Evolutionary conservation across 2,113 vertebrate genomes (phyloP), one percentile per base, ranked within the genome.

Genomic region (Ochotona curzoniae): DNA sequence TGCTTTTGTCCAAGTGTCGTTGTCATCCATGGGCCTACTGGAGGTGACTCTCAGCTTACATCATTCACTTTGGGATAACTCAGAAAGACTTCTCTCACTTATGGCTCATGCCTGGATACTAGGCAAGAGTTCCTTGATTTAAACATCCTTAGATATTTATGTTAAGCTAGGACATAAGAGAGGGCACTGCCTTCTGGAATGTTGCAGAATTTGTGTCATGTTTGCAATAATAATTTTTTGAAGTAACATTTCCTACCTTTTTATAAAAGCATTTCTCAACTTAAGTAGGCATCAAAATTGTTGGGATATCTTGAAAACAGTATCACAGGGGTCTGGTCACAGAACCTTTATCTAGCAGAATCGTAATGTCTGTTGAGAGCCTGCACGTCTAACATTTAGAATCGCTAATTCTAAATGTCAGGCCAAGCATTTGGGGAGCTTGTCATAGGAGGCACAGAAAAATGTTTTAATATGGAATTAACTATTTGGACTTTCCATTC

Each of bases 71-170:
- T 57, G 5, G 9, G 6, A 5, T 23, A 28, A 0, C 17, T 73
- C 32, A 57, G 49, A 2, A 57, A 61, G 20, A n/a, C 5, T 25
- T 26, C 5, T 32, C 17, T 57, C 6, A 14, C 28, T 14, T 25
- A 21, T 0, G 32, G 3, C 5, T 17, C 15, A 5, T 64, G 4
- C 6, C 1, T 44, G 18, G 3, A 13, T 11, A 11, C 7, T 70
- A n/a, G 2, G 17, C 7, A 75, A 8, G 0, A 35, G 3, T 0
- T 54, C 8, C 25, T 69, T 82, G 38, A 67, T 61, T 71, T 49
- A 76, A 82, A 73, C n/a, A 79, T 86, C 2, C 12, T 12, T 63
- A 61, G 49, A 15, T 60, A 4, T 7, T 7, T 26, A 30, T 32
- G 20, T 6, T 44, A 44, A 73, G 26, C 2, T 26, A 35, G 21